phyloP scores from a whole-genome alignment of 92 coral and sea anemone genomes.

The Porites cylindrica region DNA sequence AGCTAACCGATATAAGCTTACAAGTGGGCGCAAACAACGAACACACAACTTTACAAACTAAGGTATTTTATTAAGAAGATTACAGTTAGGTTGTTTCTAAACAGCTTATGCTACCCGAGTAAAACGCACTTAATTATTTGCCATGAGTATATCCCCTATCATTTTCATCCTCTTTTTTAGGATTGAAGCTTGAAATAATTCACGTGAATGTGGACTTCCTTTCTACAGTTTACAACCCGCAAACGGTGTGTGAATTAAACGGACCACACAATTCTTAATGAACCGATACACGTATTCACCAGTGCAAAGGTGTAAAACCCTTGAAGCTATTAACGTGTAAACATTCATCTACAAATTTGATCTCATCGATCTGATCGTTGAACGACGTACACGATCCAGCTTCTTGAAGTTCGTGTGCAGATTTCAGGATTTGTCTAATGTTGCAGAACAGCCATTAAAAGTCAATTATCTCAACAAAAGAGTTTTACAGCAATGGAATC shows the following conservation, averaged over 20 bases:
- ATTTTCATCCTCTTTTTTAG: not conserved
- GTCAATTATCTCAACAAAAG: constrained; percentile 37
- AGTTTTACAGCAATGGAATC: not conserved
- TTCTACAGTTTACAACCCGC: not conserved
- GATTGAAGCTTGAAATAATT: not conserved
- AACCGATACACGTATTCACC: constrained; percentile 18
- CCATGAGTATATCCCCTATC: not conserved
- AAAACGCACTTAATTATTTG: not conserved
- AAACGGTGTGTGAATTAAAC: constrained; percentile 12
- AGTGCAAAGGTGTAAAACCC: constrained; percentile 11
- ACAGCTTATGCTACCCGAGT: not conserved
- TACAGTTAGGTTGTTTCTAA: too few species aligned
- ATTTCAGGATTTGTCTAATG: not conserved
- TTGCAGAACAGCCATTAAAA: constrained; percentile 7
- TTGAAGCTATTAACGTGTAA: constrained; percentile 25
- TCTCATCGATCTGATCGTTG: not conserved
- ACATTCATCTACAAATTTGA: not conserved
- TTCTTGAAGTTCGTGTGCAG: too few species aligned
- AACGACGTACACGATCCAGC: not conserved
- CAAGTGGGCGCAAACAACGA: constrained; percentile 46
- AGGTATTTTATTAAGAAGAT: not conserved
- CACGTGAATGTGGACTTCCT: too few species aligned
- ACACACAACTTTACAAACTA: not conserved
- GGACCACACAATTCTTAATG: not conserved
- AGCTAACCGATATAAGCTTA: constrained; percentile 60